Conservation (phyloP, 2,113 vertebrate species). For the Apus apus region DNA sequence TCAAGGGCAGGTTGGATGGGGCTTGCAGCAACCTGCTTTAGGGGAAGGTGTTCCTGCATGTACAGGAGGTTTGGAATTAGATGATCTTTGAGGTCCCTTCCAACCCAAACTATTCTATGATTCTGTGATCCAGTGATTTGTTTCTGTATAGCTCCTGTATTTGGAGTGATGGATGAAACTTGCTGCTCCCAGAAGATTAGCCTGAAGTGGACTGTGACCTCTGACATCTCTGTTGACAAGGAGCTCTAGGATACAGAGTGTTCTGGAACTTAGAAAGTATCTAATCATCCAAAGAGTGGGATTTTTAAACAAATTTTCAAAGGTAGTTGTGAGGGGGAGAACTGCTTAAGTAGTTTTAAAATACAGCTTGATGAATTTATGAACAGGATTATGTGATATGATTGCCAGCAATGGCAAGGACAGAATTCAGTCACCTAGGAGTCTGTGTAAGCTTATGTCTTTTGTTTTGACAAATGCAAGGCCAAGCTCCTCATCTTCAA, state of each 20-base stretch:
- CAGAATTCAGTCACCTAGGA: not conserved
- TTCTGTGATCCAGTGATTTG: not conserved
- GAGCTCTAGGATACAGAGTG: not conserved
- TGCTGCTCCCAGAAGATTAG: not conserved
- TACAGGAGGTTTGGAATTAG: too few relatives aligned
- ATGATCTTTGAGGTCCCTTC: too few relatives aligned
- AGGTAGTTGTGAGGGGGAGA: not conserved
- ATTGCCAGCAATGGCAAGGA: not conserved
- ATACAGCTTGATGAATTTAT: not conserved
- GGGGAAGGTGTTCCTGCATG: too few relatives aligned
- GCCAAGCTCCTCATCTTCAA: not conserved
- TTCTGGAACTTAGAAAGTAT: not conserved
- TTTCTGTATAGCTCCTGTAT: not conserved
- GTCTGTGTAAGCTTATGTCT: not conserved
- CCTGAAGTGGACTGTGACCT: not conserved
- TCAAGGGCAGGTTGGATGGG: too few relatives aligned
- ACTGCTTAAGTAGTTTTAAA: not conserved
- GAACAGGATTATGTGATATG: fast-evolving
- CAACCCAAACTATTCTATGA: too few relatives aligned
- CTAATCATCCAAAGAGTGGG: not conserved
- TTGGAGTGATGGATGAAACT: not conserved
- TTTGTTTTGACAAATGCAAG: not conserved
- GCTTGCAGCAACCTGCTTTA: too few relatives aligned
- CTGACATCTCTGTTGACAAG: not conserved
- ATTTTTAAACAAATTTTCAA: not conserved